phyloP scores from a whole-genome alignment of 2,797 vertebrate genomes.

The Chrysolophus pictus region DNA sequence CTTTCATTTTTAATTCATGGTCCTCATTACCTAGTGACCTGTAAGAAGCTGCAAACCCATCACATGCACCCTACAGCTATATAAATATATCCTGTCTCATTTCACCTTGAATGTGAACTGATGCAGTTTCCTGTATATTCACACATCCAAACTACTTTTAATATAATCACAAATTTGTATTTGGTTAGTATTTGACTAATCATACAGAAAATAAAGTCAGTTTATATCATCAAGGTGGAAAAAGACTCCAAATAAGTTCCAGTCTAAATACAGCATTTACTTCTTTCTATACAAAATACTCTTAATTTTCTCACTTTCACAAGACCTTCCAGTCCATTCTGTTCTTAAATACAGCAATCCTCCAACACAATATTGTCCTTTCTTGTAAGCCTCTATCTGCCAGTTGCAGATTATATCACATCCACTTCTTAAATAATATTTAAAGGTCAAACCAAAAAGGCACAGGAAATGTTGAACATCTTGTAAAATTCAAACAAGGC shows the following conservation, averaged over 20 bases:
- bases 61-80: neutral
- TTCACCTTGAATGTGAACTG: neutral
- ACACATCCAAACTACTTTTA: neutral
- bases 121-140: neutral
- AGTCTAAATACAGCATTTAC: neutral
- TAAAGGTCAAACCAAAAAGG: slow-evolving; percentile 73
- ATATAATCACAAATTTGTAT: neutral
- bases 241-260: neutral
- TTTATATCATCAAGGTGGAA: neutral
- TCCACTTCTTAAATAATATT: slow-evolving; percentile 60
- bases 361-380: slow-evolving; percentile 35
- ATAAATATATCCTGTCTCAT: neutral
- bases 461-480: slow-evolving; percentile 66
- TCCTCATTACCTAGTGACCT: neutral
- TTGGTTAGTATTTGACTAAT: neutral
- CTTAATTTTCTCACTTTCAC: neutral
- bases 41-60: neutral
- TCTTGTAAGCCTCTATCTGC: slow-evolving; percentile 21
- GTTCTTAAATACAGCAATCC: slow-evolving; percentile 16
- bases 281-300: neutral
- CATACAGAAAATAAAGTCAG: neutral
- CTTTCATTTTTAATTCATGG: neutral
- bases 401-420: slow-evolving; percentile 40
- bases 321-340: neutral
- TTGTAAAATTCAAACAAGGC: slow-evolving; percentile 70